A percentile compares a stretch with the other conserved stretches of the same genome.
These are phyloP conservation scores for Entomobrya multifasciata DNA, from an alignment of 2,888 invertebrate genomes.

Conservation along the genomic window DNA sequence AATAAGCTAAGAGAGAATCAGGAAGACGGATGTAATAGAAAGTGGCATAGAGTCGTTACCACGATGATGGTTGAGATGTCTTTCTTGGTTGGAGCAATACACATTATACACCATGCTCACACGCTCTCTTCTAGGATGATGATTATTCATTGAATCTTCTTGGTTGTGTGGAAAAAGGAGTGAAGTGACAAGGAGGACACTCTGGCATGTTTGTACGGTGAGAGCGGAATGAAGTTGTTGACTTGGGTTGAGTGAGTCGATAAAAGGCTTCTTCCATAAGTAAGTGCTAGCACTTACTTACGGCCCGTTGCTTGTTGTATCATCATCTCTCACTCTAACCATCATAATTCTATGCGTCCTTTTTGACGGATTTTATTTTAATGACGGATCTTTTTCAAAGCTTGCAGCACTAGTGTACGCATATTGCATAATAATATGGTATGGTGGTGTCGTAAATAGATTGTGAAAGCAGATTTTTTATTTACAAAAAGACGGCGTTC, in stretches of 20 bases:
- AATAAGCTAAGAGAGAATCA: slow-evolving; percentile 55
- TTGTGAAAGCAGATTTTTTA: too few relatives aligned
- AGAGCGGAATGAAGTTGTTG: slow-evolving; percentile 78
- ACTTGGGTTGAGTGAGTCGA: slow-evolving; percentile 78
- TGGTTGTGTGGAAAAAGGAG: slow-evolving; percentile 65
- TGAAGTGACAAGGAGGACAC: slow-evolving; percentile 76
- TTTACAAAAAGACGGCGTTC: not conserved
- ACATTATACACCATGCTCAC: not conserved
- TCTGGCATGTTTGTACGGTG: slow-evolving; percentile 76
- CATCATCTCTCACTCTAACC: slow-evolving; percentile 40
- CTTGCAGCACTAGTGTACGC: not conserved
- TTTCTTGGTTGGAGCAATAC: slow-evolving; percentile 16
- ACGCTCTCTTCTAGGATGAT: not conserved
- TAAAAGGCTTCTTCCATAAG: slow-evolving; percentile 77
- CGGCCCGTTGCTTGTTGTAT: slow-evolving; percentile 68
- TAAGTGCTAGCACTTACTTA: slow-evolving; percentile 73
- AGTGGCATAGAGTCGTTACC: slow-evolving; percentile 41
- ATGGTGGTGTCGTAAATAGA: too few relatives aligned
- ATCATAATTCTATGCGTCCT: slow-evolving; percentile 44
- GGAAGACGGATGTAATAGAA: slow-evolving; percentile 51
- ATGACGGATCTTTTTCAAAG: slow-evolving; percentile 28
- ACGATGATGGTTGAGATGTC: slow-evolving; percentile 24
- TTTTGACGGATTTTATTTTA: slow-evolving; percentile 46
- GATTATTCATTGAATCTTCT: slow-evolving; percentile 62
- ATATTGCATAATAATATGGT: not conserved